Conservation (phyloP, 2,797 vertebrate species). For the Acrossocheilus fasciatus region DNA sequence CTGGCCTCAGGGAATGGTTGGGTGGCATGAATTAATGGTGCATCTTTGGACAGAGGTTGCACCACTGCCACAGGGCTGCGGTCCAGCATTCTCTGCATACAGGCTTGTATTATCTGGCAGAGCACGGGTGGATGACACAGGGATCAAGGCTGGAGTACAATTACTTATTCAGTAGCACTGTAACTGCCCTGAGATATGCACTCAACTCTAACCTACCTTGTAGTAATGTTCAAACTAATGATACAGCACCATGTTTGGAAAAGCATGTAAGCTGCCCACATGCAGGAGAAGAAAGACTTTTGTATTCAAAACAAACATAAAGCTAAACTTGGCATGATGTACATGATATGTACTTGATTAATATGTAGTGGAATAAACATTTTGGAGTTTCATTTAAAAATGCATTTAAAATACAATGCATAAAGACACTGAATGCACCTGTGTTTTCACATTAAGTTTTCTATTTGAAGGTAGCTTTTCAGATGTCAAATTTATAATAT, state of each 20-base stretch:
- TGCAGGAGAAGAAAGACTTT: background rate
- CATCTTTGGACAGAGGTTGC: conserved; percentile 42
- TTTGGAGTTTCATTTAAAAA: background rate
- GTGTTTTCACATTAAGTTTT: background rate
- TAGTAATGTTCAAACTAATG: conserved; percentile 11
- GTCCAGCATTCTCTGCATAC: conserved; percentile 27
- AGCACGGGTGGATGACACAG: conserved; percentile 29
- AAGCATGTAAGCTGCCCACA: background rate
- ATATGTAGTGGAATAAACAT: background rate
- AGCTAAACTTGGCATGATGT: too few relatives aligned
- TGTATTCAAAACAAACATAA: background rate
- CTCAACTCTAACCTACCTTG: conserved; percentile 28
- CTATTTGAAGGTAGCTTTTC: background rate
- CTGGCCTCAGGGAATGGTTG: conserved; percentile 29
- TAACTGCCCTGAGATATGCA: conserved; percentile 28
- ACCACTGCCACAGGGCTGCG: conserved; percentile 23
- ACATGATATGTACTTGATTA: background rate
- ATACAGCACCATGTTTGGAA: conserved; percentile 4
- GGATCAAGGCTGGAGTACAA: conserved; percentile 43
- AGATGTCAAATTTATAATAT: background rate
- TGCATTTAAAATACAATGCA: background rate
- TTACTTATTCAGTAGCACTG: conserved; percentile 48
- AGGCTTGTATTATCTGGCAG: conserved; percentile 37
- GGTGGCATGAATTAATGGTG: conserved; percentile 49
- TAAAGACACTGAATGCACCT: background rate